Base-by-base conservation (phyloP, 2,113 vertebrate species). In the Anguilla japonica region DNA sequence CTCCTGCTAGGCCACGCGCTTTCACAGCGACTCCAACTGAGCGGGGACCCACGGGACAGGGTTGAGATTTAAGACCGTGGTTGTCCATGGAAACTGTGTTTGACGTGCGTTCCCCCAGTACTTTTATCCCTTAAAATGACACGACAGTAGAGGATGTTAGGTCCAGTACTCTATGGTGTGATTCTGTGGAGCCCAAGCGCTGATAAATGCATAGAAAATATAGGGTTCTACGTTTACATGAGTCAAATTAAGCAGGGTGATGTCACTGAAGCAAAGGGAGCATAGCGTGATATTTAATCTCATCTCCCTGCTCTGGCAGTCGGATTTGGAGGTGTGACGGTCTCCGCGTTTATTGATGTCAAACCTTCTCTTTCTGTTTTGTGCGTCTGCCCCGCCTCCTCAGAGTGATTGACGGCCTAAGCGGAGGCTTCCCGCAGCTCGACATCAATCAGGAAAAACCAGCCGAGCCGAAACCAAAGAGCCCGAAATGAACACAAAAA, bases 301-400 rank as follows among this genome's bases (percentile, higher is more conserved):
- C 5, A 22, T 67, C 0, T 9, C 9, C 11, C 50, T 53, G 50
- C 50, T 53, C 9, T 14, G 50, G 50, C 50, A 53, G 5, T 67
- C 18, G 0, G 22, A 67, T 26, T 67, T 67, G 16, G 18, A 22
- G 60, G 20, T 67, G 60, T 67, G 18, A 67, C 50, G 1, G 50
- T 53, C 50, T 53, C 50, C 50, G 50, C 50, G 5, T 13, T 53
- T 53, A 53, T 67, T 67, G 60, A 22, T 26, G 60, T 67, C 60
- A 26, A 67, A 1, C 26, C 60, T 67, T 67, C 5, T 3, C 5
- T 26, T 11, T 6, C 3, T 67, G 20, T 67, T 67, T 26, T 11
- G 50, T 14, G 95, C 91, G 92, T 91, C 93, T 91, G 95, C 91
- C 93, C 94, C 94, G 89, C 94, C 93, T 93, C 87, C 88, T 94